Evolutionary conservation across 2,113 vertebrate genomes (phyloP).

Genomic region (Pitta sordida): DNA sequence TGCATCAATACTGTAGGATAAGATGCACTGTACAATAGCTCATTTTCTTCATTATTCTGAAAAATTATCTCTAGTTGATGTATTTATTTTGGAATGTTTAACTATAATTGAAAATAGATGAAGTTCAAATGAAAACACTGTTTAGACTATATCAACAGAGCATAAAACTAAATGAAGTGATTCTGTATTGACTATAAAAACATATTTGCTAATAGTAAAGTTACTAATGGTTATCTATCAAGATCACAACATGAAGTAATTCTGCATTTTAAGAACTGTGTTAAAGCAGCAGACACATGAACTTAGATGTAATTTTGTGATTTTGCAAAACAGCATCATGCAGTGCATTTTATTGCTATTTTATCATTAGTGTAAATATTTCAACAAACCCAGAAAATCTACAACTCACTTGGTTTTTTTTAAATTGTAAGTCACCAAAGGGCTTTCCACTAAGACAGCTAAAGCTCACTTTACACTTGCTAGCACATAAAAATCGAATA

Average conservation of each 20-base stretch:
- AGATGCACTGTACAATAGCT: neutral
- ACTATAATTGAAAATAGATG: constrained; percentile 32
- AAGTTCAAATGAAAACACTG: constrained; percentile 38
- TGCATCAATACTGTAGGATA: neutral
- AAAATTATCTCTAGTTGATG: neutral
- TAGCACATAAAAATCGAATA: constrained; percentile 1
- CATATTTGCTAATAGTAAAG: constrained; percentile 36
- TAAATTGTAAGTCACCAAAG: neutral
- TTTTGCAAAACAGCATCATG: neutral
- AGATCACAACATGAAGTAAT: constrained; percentile 2
- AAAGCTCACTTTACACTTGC: neutral
- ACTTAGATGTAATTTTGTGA: neutral
- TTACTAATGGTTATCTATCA: constrained; percentile 27
- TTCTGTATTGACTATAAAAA: constrained; percentile 18
- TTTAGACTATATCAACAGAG: constrained; percentile 33
- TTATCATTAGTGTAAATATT: constrained; percentile 12
- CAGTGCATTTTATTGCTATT: neutral
- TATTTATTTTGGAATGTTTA: constrained; percentile 47
- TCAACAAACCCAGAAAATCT: neutral
- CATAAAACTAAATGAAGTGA: constrained; percentile 51
- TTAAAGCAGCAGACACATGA: neutral
- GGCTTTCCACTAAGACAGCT: neutral
- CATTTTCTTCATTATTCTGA: neutral
- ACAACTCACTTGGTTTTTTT: neutral
- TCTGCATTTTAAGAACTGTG: neutral